phyloP scores from a whole-genome alignment of 2,888 invertebrate genomes.

The Girardia tigrina region DNA sequence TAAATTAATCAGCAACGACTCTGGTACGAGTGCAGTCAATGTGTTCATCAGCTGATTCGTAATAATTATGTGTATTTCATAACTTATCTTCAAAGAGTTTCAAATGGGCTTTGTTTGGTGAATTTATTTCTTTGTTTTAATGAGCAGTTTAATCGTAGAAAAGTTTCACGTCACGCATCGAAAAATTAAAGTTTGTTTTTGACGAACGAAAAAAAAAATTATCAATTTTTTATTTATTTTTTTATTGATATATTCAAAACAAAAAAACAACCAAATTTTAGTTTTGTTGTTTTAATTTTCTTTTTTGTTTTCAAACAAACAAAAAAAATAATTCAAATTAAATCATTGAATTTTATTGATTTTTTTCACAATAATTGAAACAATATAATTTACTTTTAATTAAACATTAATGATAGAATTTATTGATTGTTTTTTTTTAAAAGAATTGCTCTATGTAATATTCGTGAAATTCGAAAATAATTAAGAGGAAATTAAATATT shows the following conservation, averaged over 20 bases:
- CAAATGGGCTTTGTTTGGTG: constrained; percentile 23
- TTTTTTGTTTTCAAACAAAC: no score
- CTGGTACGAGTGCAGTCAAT: constrained; percentile 7
- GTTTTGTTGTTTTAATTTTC: no score
- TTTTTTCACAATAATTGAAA: constrained; percentile 16
- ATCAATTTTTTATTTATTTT: not conserved
- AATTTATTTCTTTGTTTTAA: constrained; percentile 23
- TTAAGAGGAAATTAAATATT: no score
- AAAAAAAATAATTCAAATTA: not conserved
- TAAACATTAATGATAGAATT: constrained; percentile 9
- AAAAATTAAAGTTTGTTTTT: not conserved
- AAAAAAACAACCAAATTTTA: not conserved
- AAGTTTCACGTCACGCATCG: constrained; percentile 15
- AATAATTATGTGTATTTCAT: constrained; percentile 23
- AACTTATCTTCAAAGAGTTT: constrained; percentile 16
- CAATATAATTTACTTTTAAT: not conserved
- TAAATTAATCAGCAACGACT: not conserved
- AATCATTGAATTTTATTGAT: constrained; percentile 2
- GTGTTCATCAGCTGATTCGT: constrained; percentile 23
- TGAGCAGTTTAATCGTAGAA: constrained; percentile 23
- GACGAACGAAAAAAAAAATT: not conserved
- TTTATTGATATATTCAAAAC: not conserved
- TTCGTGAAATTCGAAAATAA: no score
- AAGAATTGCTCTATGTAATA: no score
- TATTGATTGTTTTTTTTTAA: no score